Evolutionary conservation across 2,113 vertebrate species (phyloP).

Genomic region (Melanerpes aurifrons): DNA sequence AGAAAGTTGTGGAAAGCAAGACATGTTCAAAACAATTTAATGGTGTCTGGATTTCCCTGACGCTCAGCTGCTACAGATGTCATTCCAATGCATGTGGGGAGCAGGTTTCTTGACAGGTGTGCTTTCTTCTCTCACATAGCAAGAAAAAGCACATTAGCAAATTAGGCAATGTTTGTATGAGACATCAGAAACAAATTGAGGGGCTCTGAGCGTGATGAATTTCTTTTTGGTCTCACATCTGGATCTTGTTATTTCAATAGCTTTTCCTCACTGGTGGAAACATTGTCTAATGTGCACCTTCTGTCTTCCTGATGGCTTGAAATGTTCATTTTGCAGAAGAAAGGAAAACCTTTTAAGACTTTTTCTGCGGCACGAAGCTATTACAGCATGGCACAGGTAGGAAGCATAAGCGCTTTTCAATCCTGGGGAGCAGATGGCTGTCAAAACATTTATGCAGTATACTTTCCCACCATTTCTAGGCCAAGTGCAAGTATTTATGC

Average conservation of each 20-base stretch:
- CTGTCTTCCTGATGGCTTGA: slow-evolving; percentile 62
- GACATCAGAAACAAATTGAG: slow-evolving; percentile 54
- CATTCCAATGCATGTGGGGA: slow-evolving; percentile 41
- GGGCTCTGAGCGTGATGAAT: slow-evolving; percentile 46
- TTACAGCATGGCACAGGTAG: background rate
- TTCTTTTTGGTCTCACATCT: slow-evolving; percentile 67
- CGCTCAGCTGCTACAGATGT: slow-evolving; percentile 52
- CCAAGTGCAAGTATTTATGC: background rate
- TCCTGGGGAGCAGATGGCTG: slow-evolving; percentile 3
- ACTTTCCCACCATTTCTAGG: background rate
- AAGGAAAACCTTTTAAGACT: background rate
- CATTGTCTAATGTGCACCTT: slow-evolving; percentile 57
- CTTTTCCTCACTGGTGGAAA: slow-evolving; percentile 54
- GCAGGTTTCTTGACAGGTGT: slow-evolving; percentile 68
- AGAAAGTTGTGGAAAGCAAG: slow-evolving; percentile 12
- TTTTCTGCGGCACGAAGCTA: background rate
- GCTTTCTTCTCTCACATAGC: background rate
- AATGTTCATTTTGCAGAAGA: slow-evolving; percentile 45
- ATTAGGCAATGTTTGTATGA: slow-evolving; percentile 53
- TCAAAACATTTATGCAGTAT: background rate
- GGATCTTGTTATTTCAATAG: slow-evolving; percentile 70
- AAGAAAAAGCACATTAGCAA: slow-evolving; percentile 46
- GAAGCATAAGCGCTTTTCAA: background rate
- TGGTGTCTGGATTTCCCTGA: slow-evolving; percentile 34
- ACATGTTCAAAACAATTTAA: background rate